Evolutionary conservation across 1,140 invertebrate species (phyloP).

Genomic region (Euwallacea similis): DNA sequence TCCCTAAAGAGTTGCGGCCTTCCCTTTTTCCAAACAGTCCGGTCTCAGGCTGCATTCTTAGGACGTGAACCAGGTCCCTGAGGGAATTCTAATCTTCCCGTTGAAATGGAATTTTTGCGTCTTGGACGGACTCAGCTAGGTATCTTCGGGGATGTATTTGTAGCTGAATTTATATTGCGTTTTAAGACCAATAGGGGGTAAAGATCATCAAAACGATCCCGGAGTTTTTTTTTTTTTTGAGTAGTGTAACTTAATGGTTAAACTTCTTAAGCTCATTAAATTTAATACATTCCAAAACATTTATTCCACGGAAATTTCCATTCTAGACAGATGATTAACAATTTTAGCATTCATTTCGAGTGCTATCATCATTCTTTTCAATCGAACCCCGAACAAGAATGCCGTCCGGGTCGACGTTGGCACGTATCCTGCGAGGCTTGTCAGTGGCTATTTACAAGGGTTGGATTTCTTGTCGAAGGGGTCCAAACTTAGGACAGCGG

Average conservation of each 20-base stretch:
- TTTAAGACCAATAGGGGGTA: neutral
- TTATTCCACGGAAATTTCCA: too few relatives aligned
- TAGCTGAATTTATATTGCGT: conserved; percentile 2
- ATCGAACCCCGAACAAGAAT: conserved; percentile 7
- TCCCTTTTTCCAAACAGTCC: conserved; percentile 52
- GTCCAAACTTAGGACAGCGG: conserved; percentile 49
- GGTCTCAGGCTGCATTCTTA: conserved; percentile 32
- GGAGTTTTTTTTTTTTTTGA: too few relatives aligned
- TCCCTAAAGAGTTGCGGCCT: conserved; percentile 50
- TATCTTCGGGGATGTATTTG: neutral
- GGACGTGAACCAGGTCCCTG: conserved; percentile 40
- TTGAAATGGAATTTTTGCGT: conserved; percentile 28
- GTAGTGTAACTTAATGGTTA: too few relatives aligned
- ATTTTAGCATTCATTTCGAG: neutral
- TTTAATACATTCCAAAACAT: too few relatives aligned
- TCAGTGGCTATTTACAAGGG: conserved; percentile 47
- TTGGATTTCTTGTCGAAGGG: conserved; percentile 49
- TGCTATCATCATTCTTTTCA: conserved; percentile 3
- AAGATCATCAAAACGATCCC: too few relatives aligned
- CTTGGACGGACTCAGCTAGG: conserved; percentile 5
- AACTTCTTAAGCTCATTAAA: too few relatives aligned
- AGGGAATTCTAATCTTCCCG: conserved; percentile 33
- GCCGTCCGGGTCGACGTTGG: conserved; percentile 1
- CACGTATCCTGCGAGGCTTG: conserved; percentile 27
- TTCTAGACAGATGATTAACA: too few relatives aligned